Conservation (phyloP, 2,113 vertebrate genomes). For the Eulemur rufifrons region DNA sequence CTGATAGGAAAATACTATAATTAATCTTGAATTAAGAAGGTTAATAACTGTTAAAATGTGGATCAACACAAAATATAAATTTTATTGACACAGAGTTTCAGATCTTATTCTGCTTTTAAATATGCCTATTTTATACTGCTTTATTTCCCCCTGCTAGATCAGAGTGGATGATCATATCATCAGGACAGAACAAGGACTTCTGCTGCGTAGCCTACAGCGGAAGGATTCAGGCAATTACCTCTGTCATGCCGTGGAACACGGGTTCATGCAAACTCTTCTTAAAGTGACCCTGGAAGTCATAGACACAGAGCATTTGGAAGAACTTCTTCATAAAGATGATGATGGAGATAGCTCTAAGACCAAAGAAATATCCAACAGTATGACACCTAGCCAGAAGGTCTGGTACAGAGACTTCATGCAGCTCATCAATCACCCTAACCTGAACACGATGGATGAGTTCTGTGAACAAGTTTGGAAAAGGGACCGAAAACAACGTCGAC, state of each 20-base stretch:
- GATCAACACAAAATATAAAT: neutral
- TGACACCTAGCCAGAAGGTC: constrained; percentile 92
- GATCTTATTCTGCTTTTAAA: neutral
- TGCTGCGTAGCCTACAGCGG: constrained; percentile 91
- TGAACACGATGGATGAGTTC: constrained; percentile 97
- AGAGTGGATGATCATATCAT: constrained; percentile 91
- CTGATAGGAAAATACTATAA: neutral
- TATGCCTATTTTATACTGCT: neutral
- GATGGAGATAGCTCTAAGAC: constrained; percentile 82
- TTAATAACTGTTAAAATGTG: neutral
- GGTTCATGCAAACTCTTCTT: constrained; percentile 96
- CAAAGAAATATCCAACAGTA: constrained; percentile 84
- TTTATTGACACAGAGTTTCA: neutral
- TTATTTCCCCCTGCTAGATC: constrained; percentile 84
- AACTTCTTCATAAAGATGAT: constrained; percentile 92
- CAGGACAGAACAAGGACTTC: constrained; percentile 93
- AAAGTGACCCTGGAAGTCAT: constrained; percentile 96
- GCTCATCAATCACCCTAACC: constrained; percentile 96
- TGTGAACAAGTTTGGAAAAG: constrained; percentile 99
- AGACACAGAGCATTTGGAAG: constrained; percentile 93
- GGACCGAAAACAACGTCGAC: constrained; percentile 94
- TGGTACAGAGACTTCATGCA: constrained; percentile 99
- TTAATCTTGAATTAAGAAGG: neutral
- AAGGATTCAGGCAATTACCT: constrained; percentile 94
- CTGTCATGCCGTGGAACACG: constrained; percentile 96